These are phyloP conservation scores for Lithophane socia DNA, from an alignment of 2,888 invertebrate genomes.

Conservation along the genomic window DNA sequence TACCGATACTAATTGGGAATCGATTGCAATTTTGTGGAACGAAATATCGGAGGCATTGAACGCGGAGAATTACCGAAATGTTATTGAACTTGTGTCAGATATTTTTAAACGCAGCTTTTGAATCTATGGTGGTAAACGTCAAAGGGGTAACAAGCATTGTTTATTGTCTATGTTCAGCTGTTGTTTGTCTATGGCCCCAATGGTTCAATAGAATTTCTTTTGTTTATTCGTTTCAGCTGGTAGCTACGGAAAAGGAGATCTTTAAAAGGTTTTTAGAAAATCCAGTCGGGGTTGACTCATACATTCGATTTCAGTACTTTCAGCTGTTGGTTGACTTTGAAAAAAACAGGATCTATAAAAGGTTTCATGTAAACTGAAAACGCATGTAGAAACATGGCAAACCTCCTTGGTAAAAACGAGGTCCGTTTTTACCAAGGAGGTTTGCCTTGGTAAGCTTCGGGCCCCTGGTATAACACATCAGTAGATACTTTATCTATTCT, in stretches of 20 bases:
- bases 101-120: constrained; percentile 38
- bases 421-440: no score
- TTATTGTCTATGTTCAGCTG: constrained; percentile 30
- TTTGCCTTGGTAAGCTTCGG: no score
- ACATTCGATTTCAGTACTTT: no score
- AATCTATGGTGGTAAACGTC: constrained; percentile 11
- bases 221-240: not conserved
- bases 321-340: no score
- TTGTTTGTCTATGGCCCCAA: not conserved
- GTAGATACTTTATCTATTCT: not conserved
- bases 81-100: constrained; percentile 39
- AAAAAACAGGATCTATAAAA: no score
- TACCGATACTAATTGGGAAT: constrained; percentile 53
- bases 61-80: constrained; percentile 8
- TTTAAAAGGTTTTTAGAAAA: constrained; percentile 2
- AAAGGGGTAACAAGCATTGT: constrained; percentile 22
- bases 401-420: no score
- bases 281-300: no score
- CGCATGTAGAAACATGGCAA: no score
- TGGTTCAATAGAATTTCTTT: constrained; percentile 18
- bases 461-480: not conserved
- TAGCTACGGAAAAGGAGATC: not conserved
- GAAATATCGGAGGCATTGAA: constrained; percentile 35
- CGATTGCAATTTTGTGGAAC: constrained; percentile 55
- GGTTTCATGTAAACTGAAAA: no score